Conservation (phyloP, 2,113 vertebrate species). For the Speoplatyrhinus poulsoni region DNA sequence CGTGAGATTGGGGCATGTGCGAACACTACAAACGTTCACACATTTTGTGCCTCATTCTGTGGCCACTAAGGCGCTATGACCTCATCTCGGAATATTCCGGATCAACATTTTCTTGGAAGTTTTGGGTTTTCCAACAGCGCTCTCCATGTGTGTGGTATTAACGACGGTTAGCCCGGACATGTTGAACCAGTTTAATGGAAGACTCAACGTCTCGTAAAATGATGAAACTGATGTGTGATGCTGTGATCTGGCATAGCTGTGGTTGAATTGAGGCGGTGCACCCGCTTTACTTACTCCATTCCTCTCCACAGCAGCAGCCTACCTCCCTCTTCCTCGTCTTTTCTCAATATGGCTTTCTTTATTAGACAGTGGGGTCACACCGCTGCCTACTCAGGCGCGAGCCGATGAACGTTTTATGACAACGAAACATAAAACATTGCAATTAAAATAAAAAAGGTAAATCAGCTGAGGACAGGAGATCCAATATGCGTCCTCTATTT, state of each 20-base stretch:
- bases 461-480: constrained; percentile 2
- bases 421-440: neutral
- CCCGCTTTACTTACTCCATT: neutral
- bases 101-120: constrained; percentile 25
- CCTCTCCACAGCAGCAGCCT: neutral
- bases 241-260: constrained; percentile 56
- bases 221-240: constrained; percentile 46
- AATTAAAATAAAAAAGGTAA: constrained; percentile 11
- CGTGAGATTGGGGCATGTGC: too few relatives aligned
- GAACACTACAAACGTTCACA: too few relatives aligned
- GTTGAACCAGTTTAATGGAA: constrained; percentile 59
- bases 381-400: neutral
- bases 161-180: constrained; percentile 48
- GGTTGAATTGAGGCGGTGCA: constrained; percentile 55
- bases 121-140: constrained; percentile 15
- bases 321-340: constrained; percentile 10
- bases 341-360: neutral
- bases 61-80: neutral
- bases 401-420: neutral
- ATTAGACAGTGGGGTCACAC: neutral
- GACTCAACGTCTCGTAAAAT: constrained; percentile 50
- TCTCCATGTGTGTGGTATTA: constrained; percentile 27
- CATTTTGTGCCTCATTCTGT: neutral
- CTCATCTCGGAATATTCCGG: constrained; percentile 5
- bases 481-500: neutral